Percentiles rank a stretch among this genome's conserved stretches.
Evolutionary conservation across 2,888 invertebrate species (phyloP).

Genomic region (Arge pagana): DNA sequence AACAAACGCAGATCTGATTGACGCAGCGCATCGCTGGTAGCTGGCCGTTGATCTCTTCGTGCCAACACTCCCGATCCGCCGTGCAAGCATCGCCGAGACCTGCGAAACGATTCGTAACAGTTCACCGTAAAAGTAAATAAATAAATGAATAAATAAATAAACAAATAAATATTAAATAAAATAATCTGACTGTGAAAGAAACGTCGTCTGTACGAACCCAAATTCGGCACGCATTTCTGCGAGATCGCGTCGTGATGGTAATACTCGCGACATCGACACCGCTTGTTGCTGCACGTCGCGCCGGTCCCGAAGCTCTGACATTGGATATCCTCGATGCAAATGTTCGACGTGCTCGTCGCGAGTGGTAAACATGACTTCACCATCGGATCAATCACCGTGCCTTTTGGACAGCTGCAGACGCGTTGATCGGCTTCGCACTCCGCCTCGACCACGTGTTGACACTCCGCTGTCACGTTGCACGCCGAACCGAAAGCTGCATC

Average conservation of each 20-base stretch:
- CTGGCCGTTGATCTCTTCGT: conserved; percentile 21
- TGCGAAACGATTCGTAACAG: too few species aligned
- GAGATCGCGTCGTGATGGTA: conserved; percentile 32
- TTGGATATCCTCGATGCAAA: conserved; percentile 35
- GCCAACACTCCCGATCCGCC: conserved; percentile 37
- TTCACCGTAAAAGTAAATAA: neutral
- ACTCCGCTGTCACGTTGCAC: conserved; percentile 35
- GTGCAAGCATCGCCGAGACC: conserved; percentile 35
- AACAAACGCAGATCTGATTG: conserved; percentile 33
- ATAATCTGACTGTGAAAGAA: neutral
- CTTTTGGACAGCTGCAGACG: conserved; percentile 33
- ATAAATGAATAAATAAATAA: too few species aligned
- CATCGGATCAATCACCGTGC: conserved; percentile 23
- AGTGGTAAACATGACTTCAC: conserved; percentile 30
- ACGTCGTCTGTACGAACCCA: conserved; percentile 28
- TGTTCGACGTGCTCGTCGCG: conserved; percentile 26
- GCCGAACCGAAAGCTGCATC: conserved; percentile 31
- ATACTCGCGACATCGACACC: conserved; percentile 31
- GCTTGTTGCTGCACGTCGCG: conserved; percentile 31
- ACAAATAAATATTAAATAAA: too few species aligned
- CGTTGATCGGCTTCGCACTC: conserved; percentile 30
- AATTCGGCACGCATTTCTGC: conserved; percentile 30
- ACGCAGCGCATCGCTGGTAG: conserved; percentile 29
- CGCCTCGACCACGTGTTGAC: conserved; percentile 30
- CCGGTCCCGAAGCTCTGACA: conserved; percentile 31